Evolutionary conservation across 1,140 invertebrate genomes (phyloP), one percentile per base, ranked within the genome.

Genomic region (Nasonia giraulti): DNA sequence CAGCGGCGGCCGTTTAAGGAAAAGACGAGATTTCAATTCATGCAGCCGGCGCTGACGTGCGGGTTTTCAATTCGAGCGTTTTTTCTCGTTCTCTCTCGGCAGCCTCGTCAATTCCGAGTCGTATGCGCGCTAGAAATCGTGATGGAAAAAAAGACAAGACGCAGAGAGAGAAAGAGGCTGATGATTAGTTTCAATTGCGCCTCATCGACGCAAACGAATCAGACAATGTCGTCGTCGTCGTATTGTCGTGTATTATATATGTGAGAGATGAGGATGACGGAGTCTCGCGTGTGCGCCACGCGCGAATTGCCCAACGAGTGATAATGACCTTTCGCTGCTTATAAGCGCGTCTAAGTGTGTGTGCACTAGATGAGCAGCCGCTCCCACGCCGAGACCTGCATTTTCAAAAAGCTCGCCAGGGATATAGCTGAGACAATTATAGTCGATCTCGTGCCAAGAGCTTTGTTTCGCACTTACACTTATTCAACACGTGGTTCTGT

Each of bases 121-220:
- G 69, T 55, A 77, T 50, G 68, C 27, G 17, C 68, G 68, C 68
- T 62, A 62, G 55, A 62, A n/a, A 62, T 62, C 20, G 55, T 62
- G 7, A 17, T 10, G 47, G 10, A 23, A 69, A 31, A 71, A 40
- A 8, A 17, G 33, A 75, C 33, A 40, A 68, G 31, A 17, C 3
- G 8, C 33, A 37, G 47, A 47, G 31, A 8, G 73, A 76, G 37
- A 37, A 8, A 23, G 40, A 62, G 55, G 55, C 3, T 40, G 55
- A 84, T 84, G 55, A 84, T 84, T 84, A 84, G 75, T 80, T 75
- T 80, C 83, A 84, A 84, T 84, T 84, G 66, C 23, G 31, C 12
- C 83, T 75, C 69, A 17, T 80, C 83, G 68, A 75, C 77, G 77
- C 83, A n/a, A 80, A 84, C 17, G 23, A 84, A 62, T 84, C 69